phyloP scores from a whole-genome alignment of 2,797 vertebrate genomes.

The Notolabrus celidotus region DNA sequence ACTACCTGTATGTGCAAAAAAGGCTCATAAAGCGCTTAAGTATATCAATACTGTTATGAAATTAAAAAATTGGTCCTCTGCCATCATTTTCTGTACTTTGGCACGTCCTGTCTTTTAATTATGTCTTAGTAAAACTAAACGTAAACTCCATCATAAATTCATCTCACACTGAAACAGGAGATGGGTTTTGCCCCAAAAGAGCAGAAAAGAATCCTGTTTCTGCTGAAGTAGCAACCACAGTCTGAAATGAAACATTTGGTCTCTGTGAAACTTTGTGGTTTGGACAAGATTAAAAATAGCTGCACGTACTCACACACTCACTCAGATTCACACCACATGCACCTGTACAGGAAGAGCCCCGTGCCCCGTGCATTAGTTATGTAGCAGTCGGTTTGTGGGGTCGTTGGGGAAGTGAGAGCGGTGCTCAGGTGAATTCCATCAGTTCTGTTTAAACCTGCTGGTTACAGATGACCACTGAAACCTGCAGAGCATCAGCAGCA shows the following conservation, averaged over 20 bases:
- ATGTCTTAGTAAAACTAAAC: not conserved
- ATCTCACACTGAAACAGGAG: conserved; percentile 11
- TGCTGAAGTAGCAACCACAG: conserved; percentile 15
- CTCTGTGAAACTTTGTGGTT: conserved; percentile 56
- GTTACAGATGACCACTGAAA: conserved; percentile 66
- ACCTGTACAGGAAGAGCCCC: conserved; percentile 76
- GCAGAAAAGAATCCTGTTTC: conserved; percentile 7
- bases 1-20: too few species aligned
- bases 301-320: conserved; percentile 14
- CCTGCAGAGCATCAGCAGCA: conserved; percentile 17
- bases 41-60: too few species aligned
- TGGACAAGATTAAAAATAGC: conserved; percentile 64
- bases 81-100: too few species aligned
- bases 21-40: too few species aligned
- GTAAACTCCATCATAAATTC: not conserved
- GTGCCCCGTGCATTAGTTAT: conserved; percentile 49
- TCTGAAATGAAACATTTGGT: conserved; percentile 41
- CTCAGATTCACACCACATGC: conserved; percentile 43
- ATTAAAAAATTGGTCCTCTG: too few species aligned
- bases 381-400: conserved; percentile 57
- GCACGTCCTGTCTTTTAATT: too few species aligned
- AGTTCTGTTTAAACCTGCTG: conserved; percentile 41
- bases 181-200: conserved; percentile 1
- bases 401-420: conserved; percentile 73
- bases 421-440: conserved; percentile 68